Conservation (phyloP, 2,888 invertebrate species). For the Galerucella calmariensis region DNA sequence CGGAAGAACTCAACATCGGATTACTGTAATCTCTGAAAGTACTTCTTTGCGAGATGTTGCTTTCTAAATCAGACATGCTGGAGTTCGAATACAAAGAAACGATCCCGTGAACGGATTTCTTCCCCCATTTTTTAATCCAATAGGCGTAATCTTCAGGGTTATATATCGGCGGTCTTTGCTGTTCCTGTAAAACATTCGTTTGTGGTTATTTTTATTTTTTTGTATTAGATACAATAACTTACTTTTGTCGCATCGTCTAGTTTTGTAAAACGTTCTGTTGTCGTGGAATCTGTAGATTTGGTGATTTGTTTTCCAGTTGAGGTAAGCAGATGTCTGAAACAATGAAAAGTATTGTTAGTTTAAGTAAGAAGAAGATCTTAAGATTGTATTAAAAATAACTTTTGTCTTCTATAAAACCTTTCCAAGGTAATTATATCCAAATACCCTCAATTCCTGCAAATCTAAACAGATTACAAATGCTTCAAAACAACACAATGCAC, state of each 20-base stretch:
- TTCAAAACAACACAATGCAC: too few species aligned
- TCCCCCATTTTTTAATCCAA: constrained; percentile 84
- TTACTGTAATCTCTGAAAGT: constrained; percentile 68
- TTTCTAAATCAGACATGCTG: constrained; percentile 54
- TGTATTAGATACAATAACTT: not conserved
- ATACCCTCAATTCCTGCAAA: too few species aligned
- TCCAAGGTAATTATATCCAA: too few species aligned
- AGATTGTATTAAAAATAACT: too few species aligned
- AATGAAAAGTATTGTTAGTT: not conserved
- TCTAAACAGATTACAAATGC: too few species aligned
- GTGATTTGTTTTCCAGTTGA: not conserved
- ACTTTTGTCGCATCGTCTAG: not conserved
- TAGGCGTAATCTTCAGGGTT: constrained; percentile 90
- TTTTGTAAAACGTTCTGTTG: not conserved
- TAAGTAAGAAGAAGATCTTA: too few species aligned
- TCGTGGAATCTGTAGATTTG: not conserved
- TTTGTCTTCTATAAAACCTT: too few species aligned
- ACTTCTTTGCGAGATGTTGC: constrained; percentile 52
- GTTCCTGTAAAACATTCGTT: constrained; percentile 69
- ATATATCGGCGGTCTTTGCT: constrained; percentile 88
- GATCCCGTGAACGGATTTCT: constrained; percentile 68
- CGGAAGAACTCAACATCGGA: constrained; percentile 74
- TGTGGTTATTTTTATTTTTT: not conserved
- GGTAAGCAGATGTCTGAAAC: constrained; percentile 13
- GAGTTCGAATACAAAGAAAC: constrained; percentile 57